Evolutionary conservation across 2,888 invertebrate genomes (phyloP).

Genomic region (Meteorus cinctellus): DNA sequence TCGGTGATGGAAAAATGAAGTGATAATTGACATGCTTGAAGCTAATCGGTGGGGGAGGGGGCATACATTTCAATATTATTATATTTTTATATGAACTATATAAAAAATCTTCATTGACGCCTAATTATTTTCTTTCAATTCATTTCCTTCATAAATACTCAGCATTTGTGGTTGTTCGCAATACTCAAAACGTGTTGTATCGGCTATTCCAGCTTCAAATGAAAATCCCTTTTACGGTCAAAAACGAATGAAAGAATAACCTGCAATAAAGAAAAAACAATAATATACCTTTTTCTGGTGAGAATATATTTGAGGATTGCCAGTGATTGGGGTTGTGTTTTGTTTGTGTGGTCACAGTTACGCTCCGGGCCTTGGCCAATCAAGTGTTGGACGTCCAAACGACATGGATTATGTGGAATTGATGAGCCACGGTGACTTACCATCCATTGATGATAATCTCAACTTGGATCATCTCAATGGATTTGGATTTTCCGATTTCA

Average conservation of each 20-base stretch:
- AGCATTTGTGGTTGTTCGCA: constrained; percentile 59
- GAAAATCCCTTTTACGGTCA: neutral
- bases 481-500: constrained; percentile 68
- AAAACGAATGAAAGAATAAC: neutral
- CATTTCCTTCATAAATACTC: neutral
- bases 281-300: constrained; percentile 32
- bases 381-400: constrained; percentile 65
- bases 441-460: constrained; percentile 70
- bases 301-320: constrained; percentile 61
- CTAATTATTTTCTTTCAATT: constrained; percentile 15
- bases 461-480: constrained; percentile 68
- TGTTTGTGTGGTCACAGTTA: constrained; percentile 65
- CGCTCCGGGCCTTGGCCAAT: constrained; percentile 72
- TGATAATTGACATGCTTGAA: neutral
- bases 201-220: constrained; percentile 68
- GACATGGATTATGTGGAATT: constrained; percentile 71
- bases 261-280: neutral
- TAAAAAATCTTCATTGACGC: neutral
- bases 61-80: neutral
- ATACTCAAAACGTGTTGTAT: constrained; percentile 68
- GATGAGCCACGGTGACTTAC: constrained; percentile 65
- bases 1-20: constrained; percentile 47
- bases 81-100: neutral
- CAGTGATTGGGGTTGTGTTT: constrained; percentile 74
- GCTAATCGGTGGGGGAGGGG: neutral